These are phyloP conservation scores for Polypterus bichir DNA, from an alignment of 2,113 vertebrate genomes.

Conservation along the genomic window DNA sequence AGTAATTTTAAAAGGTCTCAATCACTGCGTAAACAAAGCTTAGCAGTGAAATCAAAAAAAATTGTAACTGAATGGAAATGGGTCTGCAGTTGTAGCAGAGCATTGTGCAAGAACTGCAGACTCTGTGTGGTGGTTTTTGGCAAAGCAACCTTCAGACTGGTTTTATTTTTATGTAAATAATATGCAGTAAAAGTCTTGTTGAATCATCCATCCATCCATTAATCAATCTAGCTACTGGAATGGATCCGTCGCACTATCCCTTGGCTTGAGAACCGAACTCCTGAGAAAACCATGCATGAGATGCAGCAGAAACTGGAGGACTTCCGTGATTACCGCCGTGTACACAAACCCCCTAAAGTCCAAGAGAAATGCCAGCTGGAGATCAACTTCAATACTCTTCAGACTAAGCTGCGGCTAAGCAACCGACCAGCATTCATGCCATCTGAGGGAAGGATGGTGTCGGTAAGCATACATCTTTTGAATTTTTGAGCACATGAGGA, in stretches of 20 bases:
- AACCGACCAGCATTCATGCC: conserved; percentile 92
- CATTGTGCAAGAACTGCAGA: no score
- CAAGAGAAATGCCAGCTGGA: conserved; percentile 92
- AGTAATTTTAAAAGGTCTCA: no score
- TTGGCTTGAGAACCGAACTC: conserved; percentile 77
- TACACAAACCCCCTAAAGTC: conserved; percentile 86
- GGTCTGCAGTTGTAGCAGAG: no score
- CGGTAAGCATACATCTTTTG: conserved; percentile 41
- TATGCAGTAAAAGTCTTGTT: no score
- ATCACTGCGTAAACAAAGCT: no score
- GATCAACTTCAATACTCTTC: conserved; percentile 95
- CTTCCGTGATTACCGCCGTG: conserved; percentile 76
- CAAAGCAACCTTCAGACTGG: no score
- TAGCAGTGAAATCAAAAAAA: no score
- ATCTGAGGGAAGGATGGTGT: conserved; percentile 83
- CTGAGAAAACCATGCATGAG: conserved; percentile 78
- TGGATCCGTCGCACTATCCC: conserved; percentile 91
- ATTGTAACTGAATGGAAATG: no score
- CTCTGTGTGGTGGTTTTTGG: no score
- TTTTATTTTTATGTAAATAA: no score
- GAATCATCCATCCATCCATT: no score
- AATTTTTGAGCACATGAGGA: background rate
- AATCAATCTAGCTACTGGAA: conserved; percentile 61
- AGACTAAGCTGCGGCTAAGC: conserved; percentile 88
- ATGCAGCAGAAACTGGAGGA: conserved; percentile 94